These are phyloP conservation scores for Drosophila serrata DNA, from an alignment of 1,140 invertebrate species.

Conservation along the genomic window DNA sequence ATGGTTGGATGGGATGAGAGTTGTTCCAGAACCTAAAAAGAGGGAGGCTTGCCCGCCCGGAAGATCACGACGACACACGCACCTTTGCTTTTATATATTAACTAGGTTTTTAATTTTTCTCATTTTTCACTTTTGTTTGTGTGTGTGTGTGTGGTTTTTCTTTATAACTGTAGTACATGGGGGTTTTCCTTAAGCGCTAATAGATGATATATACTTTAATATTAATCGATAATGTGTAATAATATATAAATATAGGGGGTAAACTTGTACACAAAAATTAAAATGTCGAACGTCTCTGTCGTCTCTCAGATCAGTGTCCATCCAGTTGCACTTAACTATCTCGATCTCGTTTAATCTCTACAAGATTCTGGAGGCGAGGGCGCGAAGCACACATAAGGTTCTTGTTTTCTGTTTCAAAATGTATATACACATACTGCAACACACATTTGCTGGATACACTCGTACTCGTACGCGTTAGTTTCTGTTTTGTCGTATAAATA, in stretches of 20 bases:
- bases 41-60: background rate
- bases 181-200: conserved; percentile 60
- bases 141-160: conserved; percentile 60
- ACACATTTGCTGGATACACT: conserved; percentile 73
- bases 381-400: conserved; percentile 5
- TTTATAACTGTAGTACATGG: conserved; percentile 79
- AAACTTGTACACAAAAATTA: conserved; percentile 78
- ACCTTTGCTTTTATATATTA: conserved; percentile 60
- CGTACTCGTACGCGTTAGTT: conserved; percentile 28
- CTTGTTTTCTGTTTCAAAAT: conserved; percentile 31
- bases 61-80: background rate
- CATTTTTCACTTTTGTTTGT: conserved; percentile 72
- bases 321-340: background rate
- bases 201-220: conserved; percentile 78
- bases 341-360: conserved; percentile 11
- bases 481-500: conserved; percentile 67
- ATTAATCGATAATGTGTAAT: conserved; percentile 62
- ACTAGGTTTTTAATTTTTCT: conserved; percentile 81
- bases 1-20: background rate
- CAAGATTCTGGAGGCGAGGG: conserved; percentile 24
- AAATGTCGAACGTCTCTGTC: conserved; percentile 62
- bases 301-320: conserved; percentile 36
- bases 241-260: conserved; percentile 73
- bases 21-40: background rate
- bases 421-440: conserved; percentile 69